Percentiles rank a stretch among this genome's conserved stretches.
Evolutionary conservation across 2,113 vertebrate genomes (phyloP).

Genomic region (Mustela lutreola): DNA sequence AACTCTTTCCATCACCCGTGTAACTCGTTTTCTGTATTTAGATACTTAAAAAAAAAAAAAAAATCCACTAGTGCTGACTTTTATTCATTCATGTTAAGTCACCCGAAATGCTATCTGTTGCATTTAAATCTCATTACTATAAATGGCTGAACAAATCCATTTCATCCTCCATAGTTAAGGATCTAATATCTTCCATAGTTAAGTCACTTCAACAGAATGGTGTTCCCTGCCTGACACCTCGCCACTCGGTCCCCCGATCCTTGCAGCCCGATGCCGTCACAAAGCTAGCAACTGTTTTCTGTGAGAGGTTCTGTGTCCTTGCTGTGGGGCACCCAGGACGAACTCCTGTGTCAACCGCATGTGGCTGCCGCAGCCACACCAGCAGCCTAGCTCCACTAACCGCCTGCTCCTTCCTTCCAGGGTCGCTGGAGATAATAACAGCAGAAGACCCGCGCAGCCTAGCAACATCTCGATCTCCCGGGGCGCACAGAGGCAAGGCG

Average conservation of each 20-base stretch:
- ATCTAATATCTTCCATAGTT: not conserved
- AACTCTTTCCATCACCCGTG: not conserved
- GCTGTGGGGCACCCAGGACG: no score
- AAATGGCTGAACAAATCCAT: not conserved
- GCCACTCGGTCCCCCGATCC: not conserved
- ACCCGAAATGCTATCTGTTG: not conserved
- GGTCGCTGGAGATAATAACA: not conserved
- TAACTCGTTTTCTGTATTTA: not conserved
- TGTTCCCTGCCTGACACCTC: not conserved
- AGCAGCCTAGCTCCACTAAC: not conserved
- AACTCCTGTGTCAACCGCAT: not conserved
- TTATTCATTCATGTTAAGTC: not conserved
- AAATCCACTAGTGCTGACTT: not conserved
- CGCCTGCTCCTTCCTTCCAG: slow-evolving; percentile 28
- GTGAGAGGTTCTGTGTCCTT: not conserved
- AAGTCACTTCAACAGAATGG: not conserved
- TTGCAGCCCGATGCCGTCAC: not conserved
- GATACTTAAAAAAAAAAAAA: not conserved
- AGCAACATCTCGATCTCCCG: not conserved
- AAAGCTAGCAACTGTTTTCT: not conserved
- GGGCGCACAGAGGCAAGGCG: accelerated
- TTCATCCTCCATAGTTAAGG: not conserved
- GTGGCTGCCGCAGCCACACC: not conserved
- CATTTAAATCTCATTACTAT: not conserved
- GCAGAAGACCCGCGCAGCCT: not conserved